phyloP scores from a whole-genome alignment of 1,140 invertebrate genomes.

The Centruroides vittatus region DNA sequence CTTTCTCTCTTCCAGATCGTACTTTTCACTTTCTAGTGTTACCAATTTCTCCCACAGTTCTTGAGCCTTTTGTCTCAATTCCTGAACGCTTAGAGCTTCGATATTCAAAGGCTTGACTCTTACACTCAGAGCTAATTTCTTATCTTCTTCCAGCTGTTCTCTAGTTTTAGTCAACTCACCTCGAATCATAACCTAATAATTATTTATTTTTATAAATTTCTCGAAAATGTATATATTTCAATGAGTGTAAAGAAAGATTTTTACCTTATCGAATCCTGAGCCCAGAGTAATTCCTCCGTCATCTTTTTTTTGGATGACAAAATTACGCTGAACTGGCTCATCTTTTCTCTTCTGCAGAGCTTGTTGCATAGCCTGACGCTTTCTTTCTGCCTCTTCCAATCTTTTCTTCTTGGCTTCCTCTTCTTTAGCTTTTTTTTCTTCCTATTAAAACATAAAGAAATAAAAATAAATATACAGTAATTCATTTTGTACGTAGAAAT shows the following conservation, averaged over 20 bases:
- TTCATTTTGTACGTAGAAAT: not conserved
- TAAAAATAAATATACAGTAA: not conserved
- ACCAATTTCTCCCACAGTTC: constrained; percentile 92
- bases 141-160: constrained; percentile 97
- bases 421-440: constrained; percentile 24
- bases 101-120: constrained; percentile 85
- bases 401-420: constrained; percentile 79
- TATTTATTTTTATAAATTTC: too few species aligned
- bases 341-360: constrained; percentile 17
- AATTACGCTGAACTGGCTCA: constrained; percentile 53
- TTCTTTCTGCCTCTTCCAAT: constrained; percentile 86
- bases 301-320: constrained; percentile 71
- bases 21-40: constrained; percentile 96
- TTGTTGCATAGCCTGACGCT: constrained; percentile 46
- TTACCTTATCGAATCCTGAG: constrained; percentile 21
- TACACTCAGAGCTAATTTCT: constrained; percentile 91
- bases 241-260: not conserved
- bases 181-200: constrained; percentile 49
- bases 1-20: constrained; percentile 97
- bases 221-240: not conserved
- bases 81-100: constrained; percentile 51
- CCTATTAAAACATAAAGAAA: constrained; percentile 3
- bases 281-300: constrained; percentile 37
- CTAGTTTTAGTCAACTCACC: constrained; percentile 95
- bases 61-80: constrained; percentile 73